Percentiles rank a stretch among this genome's conserved stretches.
These are phyloP conservation scores for Artemia sinica DNA, from an alignment of 2,888 invertebrate genomes.

Conservation along the genomic window DNA sequence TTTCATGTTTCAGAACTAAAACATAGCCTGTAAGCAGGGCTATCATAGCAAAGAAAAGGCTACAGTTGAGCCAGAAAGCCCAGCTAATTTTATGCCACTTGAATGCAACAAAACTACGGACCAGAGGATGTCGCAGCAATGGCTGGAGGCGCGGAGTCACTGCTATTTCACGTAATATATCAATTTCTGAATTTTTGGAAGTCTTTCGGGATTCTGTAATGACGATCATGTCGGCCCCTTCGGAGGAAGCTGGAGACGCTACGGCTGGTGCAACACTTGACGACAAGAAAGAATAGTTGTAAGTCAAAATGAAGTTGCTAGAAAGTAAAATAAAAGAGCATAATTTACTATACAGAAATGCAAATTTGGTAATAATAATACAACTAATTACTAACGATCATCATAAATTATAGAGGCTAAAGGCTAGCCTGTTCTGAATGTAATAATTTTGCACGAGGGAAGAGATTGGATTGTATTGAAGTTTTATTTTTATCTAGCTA, in stretches of 20 bases:
- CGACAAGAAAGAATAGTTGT: constrained; percentile 2
- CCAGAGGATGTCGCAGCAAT: constrained; percentile 46
- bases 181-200: neutral
- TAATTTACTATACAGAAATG: neutral
- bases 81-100: constrained; percentile 25
- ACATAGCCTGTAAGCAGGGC: constrained; percentile 25
- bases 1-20: constrained; percentile 16
- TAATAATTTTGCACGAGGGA: too few relatives aligned
- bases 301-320: neutral
- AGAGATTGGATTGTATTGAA: too few relatives aligned
- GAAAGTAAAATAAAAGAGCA: neutral
- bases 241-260: neutral
- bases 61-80: constrained; percentile 23
- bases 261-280: neutral
- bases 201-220: neutral
- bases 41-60: constrained; percentile 24
- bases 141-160: constrained; percentile 41
- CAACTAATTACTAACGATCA: too few relatives aligned
- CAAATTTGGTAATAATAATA: neutral
- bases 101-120: constrained; percentile 24
- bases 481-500: too few relatives aligned
- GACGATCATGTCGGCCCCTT: neutral
- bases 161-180: constrained; percentile 3
- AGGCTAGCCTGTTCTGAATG: too few relatives aligned
- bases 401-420: too few relatives aligned